Conservation (phyloP, 2,888 invertebrate species). For the Hydroisotoma schaefferi region DNA sequence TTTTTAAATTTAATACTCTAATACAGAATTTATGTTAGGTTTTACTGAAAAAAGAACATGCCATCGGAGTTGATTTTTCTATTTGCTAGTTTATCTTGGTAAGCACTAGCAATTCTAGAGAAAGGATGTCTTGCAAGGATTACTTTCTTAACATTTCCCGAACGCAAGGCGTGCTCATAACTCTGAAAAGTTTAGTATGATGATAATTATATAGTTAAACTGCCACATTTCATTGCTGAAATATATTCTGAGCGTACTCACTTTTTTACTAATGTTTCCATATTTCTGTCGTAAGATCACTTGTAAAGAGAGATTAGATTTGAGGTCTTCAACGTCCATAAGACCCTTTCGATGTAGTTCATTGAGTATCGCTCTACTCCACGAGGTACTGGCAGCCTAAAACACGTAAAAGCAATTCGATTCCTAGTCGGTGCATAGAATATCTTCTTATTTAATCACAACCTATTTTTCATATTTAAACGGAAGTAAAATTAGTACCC, state of each 20-base stretch:
- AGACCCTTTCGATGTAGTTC: slow-evolving; percentile 11
- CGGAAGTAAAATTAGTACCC: too few species aligned
- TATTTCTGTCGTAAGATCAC: slow-evolving; percentile 35
- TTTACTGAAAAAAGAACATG: slow-evolving; percentile 43
- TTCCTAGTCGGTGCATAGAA: too few species aligned
- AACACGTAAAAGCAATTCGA: too few species aligned
- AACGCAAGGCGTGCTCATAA: slow-evolving; percentile 23
- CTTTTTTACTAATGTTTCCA: slow-evolving; percentile 37
- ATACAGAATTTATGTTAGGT: not conserved
- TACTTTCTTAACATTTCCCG: slow-evolving; percentile 29
- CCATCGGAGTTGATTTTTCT: slow-evolving; percentile 36
- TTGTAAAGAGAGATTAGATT: slow-evolving; percentile 27
- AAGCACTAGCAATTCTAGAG: slow-evolving; percentile 42
- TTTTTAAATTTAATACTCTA: too few species aligned
- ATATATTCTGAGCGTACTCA: slow-evolving; percentile 10
- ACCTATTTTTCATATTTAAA: too few species aligned
- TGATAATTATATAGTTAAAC: too few species aligned
- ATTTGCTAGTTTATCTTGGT: slow-evolving; percentile 41
- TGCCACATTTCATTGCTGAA: too few species aligned
- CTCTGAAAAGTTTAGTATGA: slow-evolving; percentile 25
- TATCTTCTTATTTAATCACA: too few species aligned
- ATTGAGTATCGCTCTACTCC: slow-evolving; percentile 40
- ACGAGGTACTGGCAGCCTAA: slow-evolving; percentile 46
- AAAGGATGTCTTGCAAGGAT: slow-evolving; percentile 43
- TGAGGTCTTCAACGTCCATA: slow-evolving; percentile 2